Conservation (phyloP, 2,888 invertebrate species). For the Adineta ricciae region DNA sequence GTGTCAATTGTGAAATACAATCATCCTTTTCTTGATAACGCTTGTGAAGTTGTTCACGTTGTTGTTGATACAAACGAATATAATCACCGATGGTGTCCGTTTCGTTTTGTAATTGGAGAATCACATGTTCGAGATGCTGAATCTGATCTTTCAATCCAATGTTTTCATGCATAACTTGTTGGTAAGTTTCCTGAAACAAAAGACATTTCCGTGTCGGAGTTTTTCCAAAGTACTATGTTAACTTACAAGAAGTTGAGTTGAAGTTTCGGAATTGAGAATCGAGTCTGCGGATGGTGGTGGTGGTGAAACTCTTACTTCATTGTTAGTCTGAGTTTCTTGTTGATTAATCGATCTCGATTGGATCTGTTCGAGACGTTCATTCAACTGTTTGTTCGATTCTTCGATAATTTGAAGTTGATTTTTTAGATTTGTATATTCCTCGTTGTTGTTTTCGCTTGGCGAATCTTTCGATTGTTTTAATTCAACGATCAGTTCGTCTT, state of each 20-base stretch:
- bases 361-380: background rate
- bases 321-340: background rate
- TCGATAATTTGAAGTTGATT: background rate
- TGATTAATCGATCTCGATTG: background rate
- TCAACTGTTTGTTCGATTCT: background rate
- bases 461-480: background rate
- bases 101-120: constrained; percentile 82
- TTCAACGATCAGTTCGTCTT: background rate
- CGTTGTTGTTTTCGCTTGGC: background rate
- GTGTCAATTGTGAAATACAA: constrained; percentile 2
- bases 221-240: no score
- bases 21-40: constrained; percentile 74
- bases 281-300: background rate
- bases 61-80: constrained; percentile 86
- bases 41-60: constrained; percentile 73
- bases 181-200: constrained; percentile 43
- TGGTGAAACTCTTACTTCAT: no score
- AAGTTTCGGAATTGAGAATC: background rate
- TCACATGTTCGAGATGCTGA: constrained; percentile 80
- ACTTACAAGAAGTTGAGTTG: background rate
- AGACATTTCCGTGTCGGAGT: background rate
- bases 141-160: constrained; percentile 83
- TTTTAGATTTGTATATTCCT: background rate
- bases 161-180: constrained; percentile 49
- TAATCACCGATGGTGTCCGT: constrained; percentile 91